Conservation (phyloP, 2,113 vertebrate genomes). For the Zosterops pallidus region DNA sequence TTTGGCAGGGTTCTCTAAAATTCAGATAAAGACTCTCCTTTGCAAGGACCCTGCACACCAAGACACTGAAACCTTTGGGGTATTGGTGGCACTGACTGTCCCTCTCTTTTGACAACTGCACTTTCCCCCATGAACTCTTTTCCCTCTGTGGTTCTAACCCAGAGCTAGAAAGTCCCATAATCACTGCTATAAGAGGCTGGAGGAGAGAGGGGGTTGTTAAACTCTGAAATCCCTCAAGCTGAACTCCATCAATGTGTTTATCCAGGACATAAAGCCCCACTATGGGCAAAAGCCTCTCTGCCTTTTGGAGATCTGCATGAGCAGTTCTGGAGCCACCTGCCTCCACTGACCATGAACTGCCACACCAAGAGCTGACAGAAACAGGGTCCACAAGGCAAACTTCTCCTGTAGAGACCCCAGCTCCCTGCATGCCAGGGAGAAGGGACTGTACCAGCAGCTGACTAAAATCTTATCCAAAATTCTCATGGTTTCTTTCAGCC, state of each 20-base stretch:
- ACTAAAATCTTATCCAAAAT: background rate
- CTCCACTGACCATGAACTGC: background rate
- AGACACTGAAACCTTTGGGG: background rate
- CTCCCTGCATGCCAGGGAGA: background rate
- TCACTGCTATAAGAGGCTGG: background rate
- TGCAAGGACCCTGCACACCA: background rate
- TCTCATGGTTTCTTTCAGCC: background rate
- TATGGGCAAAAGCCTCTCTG: background rate
- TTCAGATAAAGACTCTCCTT: background rate
- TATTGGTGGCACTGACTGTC: background rate
- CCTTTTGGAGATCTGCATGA: background rate
- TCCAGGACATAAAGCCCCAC: background rate
- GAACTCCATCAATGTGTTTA: background rate
- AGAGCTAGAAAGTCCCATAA: background rate
- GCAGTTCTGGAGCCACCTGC: background rate
- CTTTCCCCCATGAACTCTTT: background rate
- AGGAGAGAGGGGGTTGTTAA: background rate
- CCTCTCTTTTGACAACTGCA: background rate
- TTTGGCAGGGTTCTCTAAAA: background rate
- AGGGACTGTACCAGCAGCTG: background rate
- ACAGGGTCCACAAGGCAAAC: rapidly evolving
- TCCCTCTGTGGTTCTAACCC: background rate
- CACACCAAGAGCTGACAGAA: background rate
- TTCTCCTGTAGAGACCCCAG: background rate
- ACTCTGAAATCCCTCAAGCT: background rate